Percentiles rank a stretch among this genome's conserved stretches.
phyloP scores from a whole-genome alignment of 2,113 vertebrate species.

The Eulacestoma nigropectus region DNA sequence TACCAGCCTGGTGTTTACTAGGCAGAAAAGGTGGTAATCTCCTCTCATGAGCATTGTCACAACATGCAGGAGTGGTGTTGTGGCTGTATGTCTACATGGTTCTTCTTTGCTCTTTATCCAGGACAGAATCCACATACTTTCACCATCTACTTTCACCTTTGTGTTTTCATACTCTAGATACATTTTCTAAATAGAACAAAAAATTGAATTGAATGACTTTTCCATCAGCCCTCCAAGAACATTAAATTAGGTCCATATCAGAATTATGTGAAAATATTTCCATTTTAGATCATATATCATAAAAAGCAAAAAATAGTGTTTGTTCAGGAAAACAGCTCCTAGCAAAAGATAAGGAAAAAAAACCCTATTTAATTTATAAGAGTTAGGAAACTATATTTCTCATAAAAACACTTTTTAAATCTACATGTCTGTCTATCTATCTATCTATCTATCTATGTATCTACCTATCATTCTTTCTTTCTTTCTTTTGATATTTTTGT shows the following conservation, averaged over 20 bases:
- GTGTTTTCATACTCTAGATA: not conserved
- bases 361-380: not conserved
- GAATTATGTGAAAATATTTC: not conserved
- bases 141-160: not conserved
- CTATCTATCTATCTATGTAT: not conserved
- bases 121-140: not conserved
- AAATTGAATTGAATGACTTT: not conserved
- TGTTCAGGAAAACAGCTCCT: not conserved
- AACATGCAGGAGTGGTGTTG: not conserved
- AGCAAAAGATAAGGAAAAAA: not conserved
- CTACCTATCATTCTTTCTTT: not conserved
- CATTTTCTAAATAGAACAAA: not conserved
- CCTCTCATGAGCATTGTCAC: not conserved
- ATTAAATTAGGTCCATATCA: not conserved
- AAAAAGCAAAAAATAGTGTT: not conserved
- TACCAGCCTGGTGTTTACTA: not conserved
- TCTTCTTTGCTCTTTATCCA: not conserved
- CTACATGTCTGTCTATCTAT: not conserved
- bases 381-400: not conserved
- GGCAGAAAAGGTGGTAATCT: not conserved
- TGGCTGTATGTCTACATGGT: not conserved
- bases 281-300: not conserved
- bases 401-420: not conserved
- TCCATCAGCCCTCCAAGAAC: not conserved
- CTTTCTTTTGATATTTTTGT: not conserved